Evolutionary conservation across 2,113 vertebrate species (phyloP).

Genomic region (Solenodon paradoxus): DNA sequence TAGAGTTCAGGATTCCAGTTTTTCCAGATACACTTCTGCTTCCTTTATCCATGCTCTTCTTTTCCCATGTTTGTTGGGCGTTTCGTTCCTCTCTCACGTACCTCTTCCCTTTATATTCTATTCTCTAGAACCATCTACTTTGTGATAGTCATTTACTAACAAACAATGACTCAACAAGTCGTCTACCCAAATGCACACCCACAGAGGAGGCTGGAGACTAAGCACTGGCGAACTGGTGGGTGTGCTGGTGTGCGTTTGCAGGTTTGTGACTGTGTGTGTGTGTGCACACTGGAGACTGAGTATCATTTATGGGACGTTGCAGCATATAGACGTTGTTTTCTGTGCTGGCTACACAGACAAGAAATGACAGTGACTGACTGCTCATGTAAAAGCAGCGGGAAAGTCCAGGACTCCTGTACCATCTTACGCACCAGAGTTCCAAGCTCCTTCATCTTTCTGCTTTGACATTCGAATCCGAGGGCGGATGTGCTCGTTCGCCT

Average conservation of each 20-base stretch:
- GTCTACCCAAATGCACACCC: neutral
- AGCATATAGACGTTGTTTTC: neutral
- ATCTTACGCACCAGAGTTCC: neutral
- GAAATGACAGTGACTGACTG: neutral
- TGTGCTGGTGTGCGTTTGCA: neutral
- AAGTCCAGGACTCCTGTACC: no score
- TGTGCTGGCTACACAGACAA: neutral
- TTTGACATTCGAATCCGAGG: neutral
- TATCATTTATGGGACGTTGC: neutral
- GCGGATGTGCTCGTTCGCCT: neutral
- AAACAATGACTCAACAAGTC: neutral
- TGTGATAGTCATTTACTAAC: neutral
- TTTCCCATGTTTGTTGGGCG: neutral
- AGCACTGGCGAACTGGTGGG: neutral
- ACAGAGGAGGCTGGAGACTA: neutral
- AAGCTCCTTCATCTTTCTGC: neutral
- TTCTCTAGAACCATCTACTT: neutral
- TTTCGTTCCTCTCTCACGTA: neutral
- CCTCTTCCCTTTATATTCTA: neutral
- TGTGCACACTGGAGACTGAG: rapidly evolving
- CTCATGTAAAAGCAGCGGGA: neutral
- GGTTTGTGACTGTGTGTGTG: no score
- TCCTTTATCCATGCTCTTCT: neutral
- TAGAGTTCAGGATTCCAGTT: neutral
- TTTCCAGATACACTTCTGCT: neutral